Evolutionary conservation across 1,140 invertebrate genomes (phyloP).

Genomic region (Drosophila bipectinata): DNA sequence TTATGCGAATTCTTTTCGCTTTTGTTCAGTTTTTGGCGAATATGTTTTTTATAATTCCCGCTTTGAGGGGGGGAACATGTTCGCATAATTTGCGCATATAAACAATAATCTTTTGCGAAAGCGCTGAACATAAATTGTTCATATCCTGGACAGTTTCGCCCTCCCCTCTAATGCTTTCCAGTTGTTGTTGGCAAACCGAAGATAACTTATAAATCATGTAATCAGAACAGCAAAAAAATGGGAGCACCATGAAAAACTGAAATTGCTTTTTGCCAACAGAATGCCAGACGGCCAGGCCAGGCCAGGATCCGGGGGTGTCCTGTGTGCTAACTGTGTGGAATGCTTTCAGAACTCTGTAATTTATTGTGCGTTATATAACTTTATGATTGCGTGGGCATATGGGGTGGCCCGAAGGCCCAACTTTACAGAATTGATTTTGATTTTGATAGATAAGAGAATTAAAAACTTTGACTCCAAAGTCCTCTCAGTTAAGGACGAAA

Average conservation of each 20-base stretch:
- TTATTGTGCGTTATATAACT: constrained; percentile 81
- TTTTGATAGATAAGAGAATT: constrained; percentile 53
- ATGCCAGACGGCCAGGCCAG: background rate
- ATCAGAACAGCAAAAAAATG: constrained; percentile 63
- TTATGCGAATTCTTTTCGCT: constrained; percentile 40
- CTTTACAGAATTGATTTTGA: constrained; percentile 59
- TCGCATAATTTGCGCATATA: constrained; percentile 74
- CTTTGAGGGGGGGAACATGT: constrained; percentile 5
- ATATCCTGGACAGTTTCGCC: constrained; percentile 31
- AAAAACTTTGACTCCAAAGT: constrained; percentile 22
- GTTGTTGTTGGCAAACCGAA: constrained; percentile 57
- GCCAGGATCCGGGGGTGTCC: background rate
- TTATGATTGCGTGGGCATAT: constrained; percentile 59
- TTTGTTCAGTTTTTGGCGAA: constrained; percentile 33
- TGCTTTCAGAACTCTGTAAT: constrained; percentile 76
- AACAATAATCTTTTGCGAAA: constrained; percentile 77
- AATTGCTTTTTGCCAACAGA: constrained; percentile 64
- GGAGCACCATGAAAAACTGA: constrained; percentile 72
- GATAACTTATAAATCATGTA: constrained; percentile 82
- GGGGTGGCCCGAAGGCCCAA: constrained; percentile 46
- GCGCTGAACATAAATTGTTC: constrained; percentile 68
- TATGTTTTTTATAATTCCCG: constrained; percentile 50
- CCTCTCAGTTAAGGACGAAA: background rate
- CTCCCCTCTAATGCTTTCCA: constrained; percentile 37
- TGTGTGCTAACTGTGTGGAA: constrained; percentile 57